phyloP scores from a whole-genome alignment of 2,888 invertebrate genomes.

The Macroteleia sp. region DNA sequence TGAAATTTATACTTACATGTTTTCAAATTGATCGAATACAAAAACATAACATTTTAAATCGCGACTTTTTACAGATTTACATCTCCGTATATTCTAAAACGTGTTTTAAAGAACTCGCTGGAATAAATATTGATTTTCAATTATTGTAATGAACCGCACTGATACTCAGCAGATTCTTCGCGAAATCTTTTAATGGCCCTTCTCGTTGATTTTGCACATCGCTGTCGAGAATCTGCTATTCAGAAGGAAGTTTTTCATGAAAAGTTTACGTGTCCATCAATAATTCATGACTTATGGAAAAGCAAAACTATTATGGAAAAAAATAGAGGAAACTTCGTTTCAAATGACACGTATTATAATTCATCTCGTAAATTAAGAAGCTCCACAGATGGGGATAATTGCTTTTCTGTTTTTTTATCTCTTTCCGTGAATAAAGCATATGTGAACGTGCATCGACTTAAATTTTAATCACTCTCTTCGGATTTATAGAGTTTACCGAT shows the following conservation, averaged over 20 bases:
- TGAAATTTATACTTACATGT: too few relatives aligned
- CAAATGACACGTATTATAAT: too few relatives aligned
- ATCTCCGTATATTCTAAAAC: constrained; percentile 9
- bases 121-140: constrained; percentile 44
- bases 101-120: constrained; percentile 2
- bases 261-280: constrained; percentile 48
- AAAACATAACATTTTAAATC: background rate
- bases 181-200: constrained; percentile 36
- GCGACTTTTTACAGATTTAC: background rate
- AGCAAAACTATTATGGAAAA: constrained; percentile 32
- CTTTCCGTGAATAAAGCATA: too few relatives aligned
- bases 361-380: constrained; percentile 5
- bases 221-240: constrained; percentile 33
- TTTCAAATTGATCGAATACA: too few relatives aligned
- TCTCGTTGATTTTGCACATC: constrained; percentile 34
- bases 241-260: constrained; percentile 23
- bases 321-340: too few relatives aligned
- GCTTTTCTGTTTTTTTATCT: too few relatives aligned
- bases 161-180: constrained; percentile 22
- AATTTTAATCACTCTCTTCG: too few relatives aligned
- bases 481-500: background rate
- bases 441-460: too few relatives aligned
- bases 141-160: constrained; percentile 23
- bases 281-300: constrained; percentile 46
- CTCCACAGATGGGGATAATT: too few relatives aligned